phyloP scores from a whole-genome alignment of 2,888 invertebrate species.

The Drosophila mayaguana region DNA sequence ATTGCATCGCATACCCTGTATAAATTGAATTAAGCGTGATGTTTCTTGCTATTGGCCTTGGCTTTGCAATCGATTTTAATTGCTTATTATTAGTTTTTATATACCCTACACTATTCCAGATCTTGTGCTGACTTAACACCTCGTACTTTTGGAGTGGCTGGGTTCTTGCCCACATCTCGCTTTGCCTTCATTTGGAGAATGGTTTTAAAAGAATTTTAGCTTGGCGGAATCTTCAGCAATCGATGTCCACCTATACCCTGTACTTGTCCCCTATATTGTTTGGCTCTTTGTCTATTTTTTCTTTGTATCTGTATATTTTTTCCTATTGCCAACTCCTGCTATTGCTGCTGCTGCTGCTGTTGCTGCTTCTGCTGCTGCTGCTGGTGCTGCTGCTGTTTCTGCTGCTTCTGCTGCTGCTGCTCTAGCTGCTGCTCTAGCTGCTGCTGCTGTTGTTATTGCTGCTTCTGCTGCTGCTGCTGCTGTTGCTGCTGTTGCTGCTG shows the following conservation, averaged over 20 bases:
- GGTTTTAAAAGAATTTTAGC: neutral
- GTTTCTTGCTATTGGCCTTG: fast-evolving
- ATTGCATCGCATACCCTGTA: neutral
- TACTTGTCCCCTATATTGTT: neutral
- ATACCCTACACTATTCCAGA: neutral
- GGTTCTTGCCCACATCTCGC: neutral
- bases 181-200: neutral
- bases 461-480: neutral
- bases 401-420: conserved; percentile 24
- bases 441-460: conserved; percentile 8
- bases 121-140: neutral
- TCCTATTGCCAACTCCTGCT: neutral
- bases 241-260: neutral
- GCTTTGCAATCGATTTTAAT: neutral
- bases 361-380: conserved; percentile 21
- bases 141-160: neutral
- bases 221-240: neutral
- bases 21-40: neutral
- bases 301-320: conserved; percentile 2
- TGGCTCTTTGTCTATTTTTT: neutral
- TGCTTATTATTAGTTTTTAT: too few species aligned
- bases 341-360: conserved; percentile 15
- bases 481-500: conserved; percentile 32
- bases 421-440: too few species aligned
- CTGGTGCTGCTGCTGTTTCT: too few species aligned